Base-by-base conservation (phyloP, 2,888 invertebrate genomes). In the Apamea crenata region DNA sequence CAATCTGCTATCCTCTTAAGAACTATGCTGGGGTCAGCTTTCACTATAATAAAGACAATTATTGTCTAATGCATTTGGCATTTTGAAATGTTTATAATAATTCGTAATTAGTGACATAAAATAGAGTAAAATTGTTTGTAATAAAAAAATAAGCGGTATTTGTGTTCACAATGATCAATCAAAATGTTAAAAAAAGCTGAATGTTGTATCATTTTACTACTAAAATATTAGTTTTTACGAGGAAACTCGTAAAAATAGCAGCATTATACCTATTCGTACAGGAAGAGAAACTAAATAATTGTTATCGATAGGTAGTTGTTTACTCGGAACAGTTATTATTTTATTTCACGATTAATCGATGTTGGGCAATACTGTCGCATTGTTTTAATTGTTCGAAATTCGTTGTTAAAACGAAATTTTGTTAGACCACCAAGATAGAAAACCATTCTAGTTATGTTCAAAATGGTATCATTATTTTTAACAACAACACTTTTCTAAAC, bases 241-340 rank as follows among this genome's bases (percentile, higher is more conserved):
- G 6, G 18, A 63, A 78, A 65, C 7, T 36, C 44, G 2, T 53
- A 69, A 59, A 53, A n/a, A 14, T 21, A 56, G 14, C 74, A 47
- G n/a, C 40, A 18, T 25, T 56, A 50, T 14, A n/a, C n/a, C n/a
- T n/a, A n/a, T n/a, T n/a, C n/a, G n/a, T n/a, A 10, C 0, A 18
- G 8, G 16, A 66, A 81, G 50, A 53, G 74, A 86, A 82, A 82
- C 6, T 72, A 36, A 69, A 75, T 74, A 75, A 85, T 74, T 68
- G 63, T 29, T 81, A 61, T 68, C 25, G 47, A 69, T 85, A 36
- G 25, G 47, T 50, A 36, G 25, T 56, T 50, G 32, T 50, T 66
- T n/a, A 32, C 12, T 59, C 40, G 25, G 12, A 77, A 83, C 56
- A 36, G 7, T 79, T 66, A 21, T 44, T 47, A 44, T 74, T 56